phyloP scores from a whole-genome alignment of 2,113 vertebrate genomes.

The Saccopteryx leptura region DNA sequence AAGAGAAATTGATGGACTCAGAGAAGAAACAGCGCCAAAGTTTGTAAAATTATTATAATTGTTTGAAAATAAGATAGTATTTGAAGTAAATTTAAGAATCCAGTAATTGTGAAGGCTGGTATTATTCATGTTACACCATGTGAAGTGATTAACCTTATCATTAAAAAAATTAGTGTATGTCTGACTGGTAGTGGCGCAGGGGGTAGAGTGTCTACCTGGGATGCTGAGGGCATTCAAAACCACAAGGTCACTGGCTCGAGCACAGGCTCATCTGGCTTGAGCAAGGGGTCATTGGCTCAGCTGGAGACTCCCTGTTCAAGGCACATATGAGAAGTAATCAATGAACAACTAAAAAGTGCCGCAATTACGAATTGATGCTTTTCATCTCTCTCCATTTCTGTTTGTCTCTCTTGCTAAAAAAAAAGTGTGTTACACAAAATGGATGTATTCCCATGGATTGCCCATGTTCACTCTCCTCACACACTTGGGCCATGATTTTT shows the following conservation, averaged over 20 bases:
- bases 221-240: too few relatives aligned
- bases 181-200: too few relatives aligned
- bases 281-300: too few relatives aligned
- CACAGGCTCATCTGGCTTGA: too few relatives aligned
- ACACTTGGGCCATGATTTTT: neutral
- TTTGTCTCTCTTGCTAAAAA: neutral
- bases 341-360: too few relatives aligned
- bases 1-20: neutral
- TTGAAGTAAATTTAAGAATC: conserved; percentile 9
- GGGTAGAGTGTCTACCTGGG: too few relatives aligned
- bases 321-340: too few relatives aligned
- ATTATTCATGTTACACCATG: neutral
- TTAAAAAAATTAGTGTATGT: neutral
- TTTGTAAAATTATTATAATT: neutral
- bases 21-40: neutral
- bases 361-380: too few relatives aligned
- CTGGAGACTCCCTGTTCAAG: too few relatives aligned
- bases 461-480: neutral
- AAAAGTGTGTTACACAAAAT: neutral
- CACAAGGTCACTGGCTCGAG: too few relatives aligned
- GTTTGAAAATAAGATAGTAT: neutral
- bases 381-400: too few relatives aligned
- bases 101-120: conserved; percentile 6
- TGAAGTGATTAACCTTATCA: neutral
- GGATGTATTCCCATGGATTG: neutral